Percentiles rank a stretch among this genome's conserved stretches.
phyloP scores from a whole-genome alignment of 2,797 vertebrate genomes.

The Galagoides demidoff region DNA sequence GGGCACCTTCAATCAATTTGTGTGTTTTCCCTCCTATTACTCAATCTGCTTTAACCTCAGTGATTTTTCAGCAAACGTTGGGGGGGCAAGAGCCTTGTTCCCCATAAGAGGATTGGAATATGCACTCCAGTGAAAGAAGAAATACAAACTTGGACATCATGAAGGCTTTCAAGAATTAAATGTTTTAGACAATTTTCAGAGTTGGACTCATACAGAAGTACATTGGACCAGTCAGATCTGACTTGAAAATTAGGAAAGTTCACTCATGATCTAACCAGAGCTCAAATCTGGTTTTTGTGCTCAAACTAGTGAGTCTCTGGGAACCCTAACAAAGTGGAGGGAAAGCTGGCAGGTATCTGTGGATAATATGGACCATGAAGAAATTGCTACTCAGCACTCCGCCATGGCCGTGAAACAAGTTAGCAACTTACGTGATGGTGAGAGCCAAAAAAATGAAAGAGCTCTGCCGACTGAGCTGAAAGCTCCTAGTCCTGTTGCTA shows the following conservation, averaged over 20 bases:
- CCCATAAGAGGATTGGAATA: not conserved
- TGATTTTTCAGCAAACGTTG: not conserved
- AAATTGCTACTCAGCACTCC: not conserved
- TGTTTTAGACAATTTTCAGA: slow-evolving; percentile 11
- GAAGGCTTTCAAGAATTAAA: not conserved
- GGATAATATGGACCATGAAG: not conserved
- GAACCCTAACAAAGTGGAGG: not conserved
- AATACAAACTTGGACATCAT: not conserved
- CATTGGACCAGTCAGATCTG: not conserved
- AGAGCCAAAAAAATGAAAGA: not conserved
- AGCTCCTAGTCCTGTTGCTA: not conserved
- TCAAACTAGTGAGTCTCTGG: not conserved
- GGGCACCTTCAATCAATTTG: not conserved
- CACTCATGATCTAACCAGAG: not conserved
- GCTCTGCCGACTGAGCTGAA: not conserved
- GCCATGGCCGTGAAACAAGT: not conserved
- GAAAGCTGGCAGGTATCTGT: not conserved
- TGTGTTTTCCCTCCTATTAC: not conserved
- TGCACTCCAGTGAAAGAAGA: not conserved
- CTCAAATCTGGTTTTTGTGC: not conserved
- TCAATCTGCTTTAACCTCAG: not conserved
- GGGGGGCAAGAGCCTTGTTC: not conserved
- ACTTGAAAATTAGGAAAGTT: not conserved
- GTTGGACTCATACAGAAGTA: not conserved
- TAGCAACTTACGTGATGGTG: not conserved